A percentile compares a stretch with the other conserved stretches of the same genome.
Conservation (phyloP, 2,113 vertebrate species). For the Myocastor coypus region DNA sequence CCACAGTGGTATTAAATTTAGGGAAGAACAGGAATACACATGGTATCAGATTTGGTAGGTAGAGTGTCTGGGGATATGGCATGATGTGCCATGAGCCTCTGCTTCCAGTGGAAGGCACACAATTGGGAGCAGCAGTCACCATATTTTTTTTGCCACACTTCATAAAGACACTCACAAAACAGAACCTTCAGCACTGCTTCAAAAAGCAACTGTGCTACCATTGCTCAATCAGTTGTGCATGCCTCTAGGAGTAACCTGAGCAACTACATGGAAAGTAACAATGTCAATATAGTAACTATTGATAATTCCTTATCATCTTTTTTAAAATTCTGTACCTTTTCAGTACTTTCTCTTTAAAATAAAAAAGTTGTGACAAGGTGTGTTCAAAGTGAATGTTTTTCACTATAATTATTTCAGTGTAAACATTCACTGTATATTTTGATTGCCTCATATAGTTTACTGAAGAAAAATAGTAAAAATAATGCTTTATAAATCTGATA, state of each 20-base stretch:
- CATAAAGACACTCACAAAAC: background rate
- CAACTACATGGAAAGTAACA: no score
- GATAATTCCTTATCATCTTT: no score
- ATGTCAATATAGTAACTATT: no score
- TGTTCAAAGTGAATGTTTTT: background rate
- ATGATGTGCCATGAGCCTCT: background rate
- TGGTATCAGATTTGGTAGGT: background rate
- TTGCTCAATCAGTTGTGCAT: no score
- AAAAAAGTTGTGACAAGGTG: background rate
- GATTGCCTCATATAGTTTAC: background rate
- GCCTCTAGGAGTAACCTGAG: no score
- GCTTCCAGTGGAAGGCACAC: background rate
- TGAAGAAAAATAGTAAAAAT: background rate
- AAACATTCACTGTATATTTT: background rate
- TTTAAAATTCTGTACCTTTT: no score
- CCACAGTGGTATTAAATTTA: background rate
- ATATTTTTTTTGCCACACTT: background rate
- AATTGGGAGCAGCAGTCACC: background rate
- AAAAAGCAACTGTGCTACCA: no score
- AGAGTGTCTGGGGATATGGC: background rate
- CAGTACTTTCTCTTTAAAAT: no score
- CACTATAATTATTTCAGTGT: background rate
- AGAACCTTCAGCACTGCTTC: no score
- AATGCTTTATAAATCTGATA: background rate
- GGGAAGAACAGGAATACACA: background rate